Evolutionary conservation across 2,797 vertebrate genomes (phyloP).

Genomic region (Myotis findleyi): DNA sequence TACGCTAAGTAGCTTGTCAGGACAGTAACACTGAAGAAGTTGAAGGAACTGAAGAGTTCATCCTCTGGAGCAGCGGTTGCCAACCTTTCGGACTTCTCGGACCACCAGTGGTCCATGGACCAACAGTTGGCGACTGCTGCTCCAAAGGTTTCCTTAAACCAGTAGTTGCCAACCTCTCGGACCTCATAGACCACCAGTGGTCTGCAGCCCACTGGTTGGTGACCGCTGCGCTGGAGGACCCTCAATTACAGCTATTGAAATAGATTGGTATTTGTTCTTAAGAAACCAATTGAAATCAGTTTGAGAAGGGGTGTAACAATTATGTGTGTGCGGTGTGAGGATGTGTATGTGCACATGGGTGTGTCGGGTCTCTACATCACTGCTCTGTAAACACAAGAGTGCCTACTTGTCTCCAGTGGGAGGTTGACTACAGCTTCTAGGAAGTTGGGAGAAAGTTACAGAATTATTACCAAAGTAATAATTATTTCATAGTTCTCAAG

Average conservation of each 20-base stretch:
- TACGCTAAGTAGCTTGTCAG: background rate
- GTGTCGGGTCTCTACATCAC: background rate
- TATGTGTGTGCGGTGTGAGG: background rate
- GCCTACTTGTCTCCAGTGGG: background rate
- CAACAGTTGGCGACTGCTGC: no score
- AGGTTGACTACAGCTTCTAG: background rate
- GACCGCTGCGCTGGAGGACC: background rate
- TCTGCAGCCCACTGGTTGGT: no score
- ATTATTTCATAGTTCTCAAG: conserved; percentile 61
- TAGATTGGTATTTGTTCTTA: background rate
- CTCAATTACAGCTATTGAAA: background rate
- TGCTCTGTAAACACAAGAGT: background rate
- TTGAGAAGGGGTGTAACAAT: background rate
- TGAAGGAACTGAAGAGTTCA: background rate
- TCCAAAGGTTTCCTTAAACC: no score
- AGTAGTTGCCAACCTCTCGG: no score
- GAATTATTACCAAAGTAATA: background rate
- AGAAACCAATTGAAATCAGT: background rate
- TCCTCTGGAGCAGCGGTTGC: background rate
- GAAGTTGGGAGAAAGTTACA: background rate
- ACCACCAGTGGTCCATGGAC: no score
- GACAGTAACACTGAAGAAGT: background rate
- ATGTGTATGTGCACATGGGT: background rate
- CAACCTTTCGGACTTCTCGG: no score
- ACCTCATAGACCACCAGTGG: no score